Evolutionary conservation across 1,140 invertebrate genomes (phyloP).

Genomic region (Drosophila watanabei): DNA sequence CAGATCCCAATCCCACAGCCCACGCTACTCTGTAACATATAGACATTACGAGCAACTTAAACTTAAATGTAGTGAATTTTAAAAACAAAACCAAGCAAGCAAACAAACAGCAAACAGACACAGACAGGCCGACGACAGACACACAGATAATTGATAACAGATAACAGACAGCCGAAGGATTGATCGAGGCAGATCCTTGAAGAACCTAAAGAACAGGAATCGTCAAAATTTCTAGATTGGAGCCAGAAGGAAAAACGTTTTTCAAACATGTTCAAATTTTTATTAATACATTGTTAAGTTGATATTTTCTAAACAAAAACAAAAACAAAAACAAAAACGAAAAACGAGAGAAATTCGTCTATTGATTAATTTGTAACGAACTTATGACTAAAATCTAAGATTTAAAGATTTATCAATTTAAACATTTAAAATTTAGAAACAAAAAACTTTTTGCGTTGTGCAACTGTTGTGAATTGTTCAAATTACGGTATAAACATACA

Average conservation of each 20-base stretch:
- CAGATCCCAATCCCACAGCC: background rate
- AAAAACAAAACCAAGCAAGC: slow-evolving; percentile 47
- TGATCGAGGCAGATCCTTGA: slow-evolving; percentile 17
- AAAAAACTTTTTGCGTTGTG: slow-evolving; percentile 73
- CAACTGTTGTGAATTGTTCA: slow-evolving; percentile 83
- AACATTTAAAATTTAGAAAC: slow-evolving; percentile 23
- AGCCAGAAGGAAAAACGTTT: slow-evolving; percentile 72
- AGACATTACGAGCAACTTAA: slow-evolving; percentile 69
- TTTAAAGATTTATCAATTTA: slow-evolving; percentile 42
- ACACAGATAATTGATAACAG: slow-evolving; percentile 5
- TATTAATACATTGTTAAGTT: slow-evolving; percentile 72
- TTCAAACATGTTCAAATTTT: slow-evolving; percentile 75
- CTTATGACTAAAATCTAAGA: slow-evolving; percentile 63
- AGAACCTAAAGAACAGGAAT: slow-evolving; percentile 14
- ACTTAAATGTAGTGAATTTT: slow-evolving; percentile 75
- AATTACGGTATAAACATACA: slow-evolving; percentile 73
- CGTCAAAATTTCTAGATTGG: slow-evolving; percentile 59
- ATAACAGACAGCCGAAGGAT: slow-evolving; percentile 20
- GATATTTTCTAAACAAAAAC: slow-evolving; percentile 44
- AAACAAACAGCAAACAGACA: slow-evolving; percentile 41
- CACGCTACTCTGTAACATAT: slow-evolving; percentile 68
- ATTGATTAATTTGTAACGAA: slow-evolving; percentile 76
- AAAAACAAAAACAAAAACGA: slow-evolving; percentile 33
- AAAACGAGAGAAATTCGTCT: slow-evolving; percentile 60
- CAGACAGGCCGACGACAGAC: slow-evolving; percentile 21